Evolutionary conservation across 2,888 invertebrate species (phyloP).

Genomic region (Rhodophaea formosa): DNA sequence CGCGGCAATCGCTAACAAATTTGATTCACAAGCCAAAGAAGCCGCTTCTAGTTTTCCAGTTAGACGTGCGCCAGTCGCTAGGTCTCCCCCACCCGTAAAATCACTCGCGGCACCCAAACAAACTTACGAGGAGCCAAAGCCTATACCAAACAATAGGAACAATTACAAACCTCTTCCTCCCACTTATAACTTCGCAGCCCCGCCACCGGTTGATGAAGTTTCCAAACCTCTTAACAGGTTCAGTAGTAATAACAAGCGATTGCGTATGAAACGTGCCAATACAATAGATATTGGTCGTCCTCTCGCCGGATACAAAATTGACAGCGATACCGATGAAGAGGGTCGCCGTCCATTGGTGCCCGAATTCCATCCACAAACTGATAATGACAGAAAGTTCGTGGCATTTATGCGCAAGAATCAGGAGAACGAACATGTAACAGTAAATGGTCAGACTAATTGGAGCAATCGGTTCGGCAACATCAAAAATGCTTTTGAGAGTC

Average conservation of each 20-base stretch:
- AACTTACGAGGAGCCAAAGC: slow-evolving; percentile 44
- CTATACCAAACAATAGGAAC: slow-evolving; percentile 33
- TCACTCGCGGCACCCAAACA: slow-evolving; percentile 24
- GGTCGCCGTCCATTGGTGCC: slow-evolving; percentile 77
- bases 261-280: slow-evolving; percentile 92
- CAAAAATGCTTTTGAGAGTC: slow-evolving; percentile 89
- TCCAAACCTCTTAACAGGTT: slow-evolving; percentile 70
- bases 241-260: slow-evolving; percentile 83
- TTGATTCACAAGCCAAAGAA: slow-evolving; percentile 53
- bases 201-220: slow-evolving; percentile 56
- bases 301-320: slow-evolving; percentile 77
- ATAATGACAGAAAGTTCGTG: slow-evolving; percentile 91
- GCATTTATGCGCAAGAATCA: slow-evolving; percentile 90
- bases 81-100: slow-evolving; percentile 24
- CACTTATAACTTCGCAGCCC: slow-evolving; percentile 68
- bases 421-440: slow-evolving; percentile 43
- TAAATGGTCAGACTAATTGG: slow-evolving; percentile 83
- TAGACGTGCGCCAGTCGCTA: slow-evolving; percentile 32
- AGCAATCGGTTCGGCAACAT: slow-evolving; percentile 91
- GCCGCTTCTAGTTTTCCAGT: slow-evolving; percentile 30
- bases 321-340: slow-evolving; percentile 74
- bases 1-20: slow-evolving; percentile 67
- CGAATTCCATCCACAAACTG: slow-evolving; percentile 89
- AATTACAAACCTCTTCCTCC: slow-evolving; percentile 67
- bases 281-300: slow-evolving; percentile 93